Base-by-base conservation (phyloP, 2,797 vertebrate species). In the Pelodytes ibericus region DNA sequence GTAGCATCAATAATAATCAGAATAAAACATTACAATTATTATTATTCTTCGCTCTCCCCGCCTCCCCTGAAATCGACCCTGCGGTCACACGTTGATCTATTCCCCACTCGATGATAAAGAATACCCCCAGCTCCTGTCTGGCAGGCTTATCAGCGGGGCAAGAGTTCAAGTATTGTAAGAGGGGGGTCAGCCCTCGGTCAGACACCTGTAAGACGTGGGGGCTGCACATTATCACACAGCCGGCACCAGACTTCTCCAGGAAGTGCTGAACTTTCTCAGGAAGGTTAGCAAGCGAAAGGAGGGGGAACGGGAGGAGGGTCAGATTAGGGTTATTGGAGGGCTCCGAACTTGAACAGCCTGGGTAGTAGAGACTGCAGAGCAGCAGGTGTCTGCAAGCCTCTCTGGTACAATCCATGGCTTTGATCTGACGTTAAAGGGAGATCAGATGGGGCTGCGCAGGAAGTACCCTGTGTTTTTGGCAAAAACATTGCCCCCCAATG, bases 261-360 rank as follows among this genome's bases (percentile, higher is more conserved):
- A 93, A 93, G 87, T 56, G 82, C 89, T 91, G 90, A 91, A 92
- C 90, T 91, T 86, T 81, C 75, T 77, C 92, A 92, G 91, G 91
- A 92, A 92, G 90, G 92, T 89, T 90, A 90, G 82, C 83, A 84
- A 85, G 86, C 80, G 84, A 88, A 81, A 87, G 60, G 25, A 83
- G 84, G 56, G n/a, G n/a, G n/a, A n/a, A n/a, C n/a, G n/a, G n/a
- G n/a, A n/a, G n/a, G n/a, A n/a, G 51, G 90, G 89, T 88, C 87
- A 84, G 81, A 79, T 79, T 69, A 81, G 86, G 88, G 88, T 86
- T 90, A 89, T 86, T 82, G 79, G 86, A 80, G 87, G 18, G 84
- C 71, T 86, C 85, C 85, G 86, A 77, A 84, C 56, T 41, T 3
- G 87, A 85, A 51, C 81, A 79, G 56, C 18, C 51, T 7, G 47